Conservation (phyloP, 2,888 invertebrate genomes). For the Apotomis turbidana region DNA sequence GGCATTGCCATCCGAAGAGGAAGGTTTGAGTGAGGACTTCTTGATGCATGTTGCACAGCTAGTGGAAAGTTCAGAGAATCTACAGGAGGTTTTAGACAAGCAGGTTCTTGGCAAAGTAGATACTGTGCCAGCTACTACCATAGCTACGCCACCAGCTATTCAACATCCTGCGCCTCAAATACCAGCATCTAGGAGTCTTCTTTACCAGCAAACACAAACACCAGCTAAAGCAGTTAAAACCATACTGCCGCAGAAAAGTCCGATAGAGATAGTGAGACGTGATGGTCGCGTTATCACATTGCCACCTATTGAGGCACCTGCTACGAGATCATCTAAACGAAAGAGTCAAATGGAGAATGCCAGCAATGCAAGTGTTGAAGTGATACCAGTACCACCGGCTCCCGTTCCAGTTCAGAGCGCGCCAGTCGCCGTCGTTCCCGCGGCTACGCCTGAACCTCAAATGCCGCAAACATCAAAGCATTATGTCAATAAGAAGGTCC, state of each 20-base stretch:
- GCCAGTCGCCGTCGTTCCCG: conserved; percentile 42
- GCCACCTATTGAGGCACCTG: conserved; percentile 92
- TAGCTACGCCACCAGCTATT: conserved; percentile 51
- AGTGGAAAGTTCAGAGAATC: conserved; percentile 86
- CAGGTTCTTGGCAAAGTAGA: conserved; percentile 83
- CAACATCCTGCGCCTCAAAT: conserved; percentile 49
- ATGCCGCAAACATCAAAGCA: conserved; percentile 66
- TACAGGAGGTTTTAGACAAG: conserved; percentile 89
- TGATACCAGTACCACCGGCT: conserved; percentile 45
- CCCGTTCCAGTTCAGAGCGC: conserved; percentile 50
- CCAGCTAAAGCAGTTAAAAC: conserved; percentile 63
- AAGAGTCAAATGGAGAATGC: conserved; percentile 77
- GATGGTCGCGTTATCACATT: conserved; percentile 90
- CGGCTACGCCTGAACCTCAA: conserved; percentile 62
- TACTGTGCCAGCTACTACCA: conserved; percentile 58
- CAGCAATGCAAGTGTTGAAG: conserved; percentile 45
- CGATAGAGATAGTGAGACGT: conserved; percentile 88
- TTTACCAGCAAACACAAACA: conserved; percentile 56
- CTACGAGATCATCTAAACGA: conserved; percentile 89
- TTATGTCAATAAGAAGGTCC: conserved; percentile 69
- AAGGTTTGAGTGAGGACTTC: conserved; percentile 88
- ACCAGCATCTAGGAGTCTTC: conserved; percentile 46
- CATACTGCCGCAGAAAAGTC: conserved; percentile 75
- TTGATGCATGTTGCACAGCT: conserved; percentile 89
- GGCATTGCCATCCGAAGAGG: conserved; percentile 85